Percentiles rank a stretch among this genome's conserved stretches.
These are phyloP conservation scores for Onychorhynchus coronatus DNA, from an alignment of 2,113 vertebrate species.

Conservation along the genomic window DNA sequence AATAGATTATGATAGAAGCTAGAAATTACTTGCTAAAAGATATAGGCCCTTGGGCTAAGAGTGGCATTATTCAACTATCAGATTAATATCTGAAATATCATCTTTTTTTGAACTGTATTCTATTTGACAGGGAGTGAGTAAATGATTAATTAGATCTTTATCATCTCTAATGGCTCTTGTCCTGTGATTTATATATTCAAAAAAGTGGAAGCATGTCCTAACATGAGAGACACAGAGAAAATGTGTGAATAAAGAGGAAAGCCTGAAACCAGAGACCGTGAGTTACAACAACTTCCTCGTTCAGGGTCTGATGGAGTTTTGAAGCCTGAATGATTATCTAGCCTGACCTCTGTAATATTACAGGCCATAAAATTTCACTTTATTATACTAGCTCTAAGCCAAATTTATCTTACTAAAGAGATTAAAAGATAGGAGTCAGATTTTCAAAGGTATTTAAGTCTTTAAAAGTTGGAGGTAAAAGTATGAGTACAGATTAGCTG, in stretches of 20 bases:
- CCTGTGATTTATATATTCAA: background rate
- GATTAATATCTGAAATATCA: constrained; percentile 18
- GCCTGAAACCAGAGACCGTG: background rate
- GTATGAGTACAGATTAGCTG: background rate
- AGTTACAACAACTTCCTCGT: background rate
- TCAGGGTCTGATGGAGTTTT: background rate
- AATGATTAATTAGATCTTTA: constrained; percentile 40
- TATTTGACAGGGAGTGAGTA: background rate
- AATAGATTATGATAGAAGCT: constrained; percentile 10
- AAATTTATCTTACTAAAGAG: background rate
- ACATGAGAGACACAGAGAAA: background rate
- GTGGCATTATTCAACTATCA: background rate
- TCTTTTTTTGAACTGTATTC: background rate
- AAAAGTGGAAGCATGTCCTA: background rate
- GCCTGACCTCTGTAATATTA: constrained; percentile 8
- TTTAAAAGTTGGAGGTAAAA: background rate
- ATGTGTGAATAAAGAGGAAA: background rate
- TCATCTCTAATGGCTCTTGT: background rate
- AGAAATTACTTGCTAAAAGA: constrained; percentile 25
- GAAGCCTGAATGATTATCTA: background rate
- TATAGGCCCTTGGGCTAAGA: constrained; percentile 4
- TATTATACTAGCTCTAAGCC: background rate
- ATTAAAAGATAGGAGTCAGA: background rate
- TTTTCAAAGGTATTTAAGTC: background rate
- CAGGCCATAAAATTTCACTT: constrained; percentile 15